Base-by-base conservation (phyloP, 37 sponge, comb jelly and placozoan genomes). In the Axinella damicornis region DNA sequence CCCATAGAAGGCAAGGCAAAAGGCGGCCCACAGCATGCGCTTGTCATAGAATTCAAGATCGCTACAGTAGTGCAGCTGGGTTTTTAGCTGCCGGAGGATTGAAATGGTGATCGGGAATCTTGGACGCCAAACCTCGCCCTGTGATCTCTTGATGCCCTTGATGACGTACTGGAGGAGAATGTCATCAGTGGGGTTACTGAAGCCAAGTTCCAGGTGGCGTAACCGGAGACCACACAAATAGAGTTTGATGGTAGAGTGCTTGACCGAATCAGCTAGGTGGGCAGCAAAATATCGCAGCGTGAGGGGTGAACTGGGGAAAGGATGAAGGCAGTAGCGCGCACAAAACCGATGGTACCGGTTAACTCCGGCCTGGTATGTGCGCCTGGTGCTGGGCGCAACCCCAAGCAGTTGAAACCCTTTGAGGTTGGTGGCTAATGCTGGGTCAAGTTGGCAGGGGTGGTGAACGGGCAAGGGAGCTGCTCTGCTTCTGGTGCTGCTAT, bases 321-420 rank as follows among this genome's bases (percentile, higher is more conserved):
- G 81, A 15, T 41, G n/a, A 24, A 71, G 46, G 69, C 53, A 16
- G 55, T 53, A 52, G 54, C 25, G 36, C 30, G 30, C 19, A 39
- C 81, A 80, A 52, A 80, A 80, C 15, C 27, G 39, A 27, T 25
- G 14, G 37, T 28, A 80, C 22, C 56, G 35, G 28, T 69, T 80
- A 18, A 69, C 21, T 30, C 81, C 69, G 22, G 81, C 52, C 28
- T 69, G 52, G 56, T 80, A 80, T 16, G 81, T 69, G 33, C 69
- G 68, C 2, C 35, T 28, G 28, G 69, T 80, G 52, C 69, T 69
- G 15, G 53, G n/a, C 38, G 77, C 77, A 15, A 76, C 60, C 28
- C 60, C 59, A 20, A 20, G 40, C 18, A 18, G 53, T 20, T 46
- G 39, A 39, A 73, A 40, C 24, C 31, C 21, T 34, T 69, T 22